phyloP scores from a whole-genome alignment of 2,797 vertebrate genomes.

The Chanos chanos region DNA sequence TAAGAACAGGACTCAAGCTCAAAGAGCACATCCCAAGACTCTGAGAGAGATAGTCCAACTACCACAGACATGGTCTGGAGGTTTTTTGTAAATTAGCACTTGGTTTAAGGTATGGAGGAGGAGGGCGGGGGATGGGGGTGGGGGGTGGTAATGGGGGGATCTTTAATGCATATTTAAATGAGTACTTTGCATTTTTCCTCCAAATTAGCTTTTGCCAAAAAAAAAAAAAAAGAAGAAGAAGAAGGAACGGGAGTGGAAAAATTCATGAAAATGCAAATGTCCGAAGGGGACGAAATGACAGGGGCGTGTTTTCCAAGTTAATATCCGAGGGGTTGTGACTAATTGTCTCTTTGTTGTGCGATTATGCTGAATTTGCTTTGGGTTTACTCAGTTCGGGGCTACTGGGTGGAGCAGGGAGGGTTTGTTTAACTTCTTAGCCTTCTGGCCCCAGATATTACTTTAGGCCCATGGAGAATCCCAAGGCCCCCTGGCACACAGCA shows the following conservation, averaged over 20 bases:
- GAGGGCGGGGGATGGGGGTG: slow-evolving; percentile 27
- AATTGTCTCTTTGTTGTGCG: slow-evolving; percentile 90
- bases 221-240: slow-evolving; percentile 49
- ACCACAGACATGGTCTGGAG: slow-evolving; percentile 46
- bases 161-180: slow-evolving; percentile 76
- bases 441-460: slow-evolving; percentile 53
- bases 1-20: slow-evolving; percentile 24
- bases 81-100: slow-evolving; percentile 56
- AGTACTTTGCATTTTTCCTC: slow-evolving; percentile 70
- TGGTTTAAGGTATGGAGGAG: slow-evolving; percentile 37
- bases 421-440: slow-evolving; percentile 71
- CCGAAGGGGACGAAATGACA: slow-evolving; percentile 55
- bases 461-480: slow-evolving; percentile 61
- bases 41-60: slow-evolving; percentile 43
- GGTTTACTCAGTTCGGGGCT: slow-evolving; percentile 63
- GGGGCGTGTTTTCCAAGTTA: slow-evolving; percentile 69
- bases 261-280: slow-evolving; percentile 74
- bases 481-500: slow-evolving; percentile 64
- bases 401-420: slow-evolving; percentile 49
- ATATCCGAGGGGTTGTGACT: slow-evolving; percentile 69
- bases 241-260: slow-evolving; percentile 36
- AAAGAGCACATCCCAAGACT: slow-evolving; percentile 42
- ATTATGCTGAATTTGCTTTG: slow-evolving; percentile 85
- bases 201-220: slow-evolving; percentile 60
- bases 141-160: slow-evolving; percentile 26